These are phyloP conservation scores for Trachelus tabidus DNA, from an alignment of 2,888 invertebrate genomes.

Conservation along the genomic window DNA sequence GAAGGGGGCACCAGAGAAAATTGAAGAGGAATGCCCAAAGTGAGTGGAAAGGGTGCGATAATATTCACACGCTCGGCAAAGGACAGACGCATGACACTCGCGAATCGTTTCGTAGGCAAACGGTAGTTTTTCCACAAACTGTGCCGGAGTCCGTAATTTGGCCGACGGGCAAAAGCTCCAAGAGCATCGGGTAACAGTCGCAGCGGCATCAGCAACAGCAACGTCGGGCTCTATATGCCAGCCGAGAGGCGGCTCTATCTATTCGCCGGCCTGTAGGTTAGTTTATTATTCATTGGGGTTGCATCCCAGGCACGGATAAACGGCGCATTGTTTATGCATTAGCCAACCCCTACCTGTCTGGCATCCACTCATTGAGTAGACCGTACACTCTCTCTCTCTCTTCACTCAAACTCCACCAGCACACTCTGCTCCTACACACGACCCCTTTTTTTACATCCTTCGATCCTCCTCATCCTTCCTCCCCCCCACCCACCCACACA, in stretches of 20 bases:
- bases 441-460: neutral
- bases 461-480: too few species aligned
- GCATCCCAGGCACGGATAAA: constrained; percentile 54
- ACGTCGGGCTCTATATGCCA: neutral
- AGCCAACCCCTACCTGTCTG: constrained; percentile 38
- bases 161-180: neutral
- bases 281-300: constrained; percentile 60
- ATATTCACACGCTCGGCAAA: constrained; percentile 29
- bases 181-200: neutral
- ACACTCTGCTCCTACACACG: too few species aligned
- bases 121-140: neutral
- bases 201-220: neutral
- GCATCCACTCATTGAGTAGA: neutral
- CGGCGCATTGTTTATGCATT: constrained; percentile 62
- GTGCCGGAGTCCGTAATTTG: neutral
- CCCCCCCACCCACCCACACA: too few species aligned
- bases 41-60: constrained; percentile 24
- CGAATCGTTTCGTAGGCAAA: neutral
- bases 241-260: constrained; percentile 30
- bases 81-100: neutral
- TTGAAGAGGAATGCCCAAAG: too few species aligned
- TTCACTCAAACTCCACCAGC: neutral
- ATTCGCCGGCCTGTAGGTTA: constrained; percentile 40
- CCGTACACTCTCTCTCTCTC: neutral
- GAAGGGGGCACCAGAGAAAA: neutral